phyloP scores from a whole-genome alignment of 2,888 invertebrate species.

The Biston betularia region DNA sequence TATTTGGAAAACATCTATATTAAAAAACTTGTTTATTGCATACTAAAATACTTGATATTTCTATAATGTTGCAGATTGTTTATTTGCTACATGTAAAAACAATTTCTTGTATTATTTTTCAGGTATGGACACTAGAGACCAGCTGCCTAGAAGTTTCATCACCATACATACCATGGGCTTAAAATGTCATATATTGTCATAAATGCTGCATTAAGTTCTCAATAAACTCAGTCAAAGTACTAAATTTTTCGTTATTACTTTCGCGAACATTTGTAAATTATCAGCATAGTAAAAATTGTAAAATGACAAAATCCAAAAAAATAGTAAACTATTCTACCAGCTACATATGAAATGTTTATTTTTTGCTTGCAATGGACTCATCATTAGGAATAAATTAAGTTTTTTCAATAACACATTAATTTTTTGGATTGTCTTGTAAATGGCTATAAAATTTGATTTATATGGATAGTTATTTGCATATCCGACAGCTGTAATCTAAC shows the following conservation, averaged over 20 bases:
- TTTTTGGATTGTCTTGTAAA: too few species aligned
- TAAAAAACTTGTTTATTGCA: too few species aligned
- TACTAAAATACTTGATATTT: too few species aligned
- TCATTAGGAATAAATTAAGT: neutral
- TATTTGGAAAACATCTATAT: too few species aligned
- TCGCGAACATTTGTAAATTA: conserved; percentile 58
- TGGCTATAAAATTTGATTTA: too few species aligned
- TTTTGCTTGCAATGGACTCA: conserved; percentile 44
- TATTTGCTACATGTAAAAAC: neutral
- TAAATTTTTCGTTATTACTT: conserved; percentile 74
- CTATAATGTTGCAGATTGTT: too few species aligned
- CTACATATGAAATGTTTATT: conserved; percentile 60
- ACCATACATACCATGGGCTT: conserved; percentile 59
- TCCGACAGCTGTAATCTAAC: too few species aligned
- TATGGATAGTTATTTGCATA: too few species aligned
- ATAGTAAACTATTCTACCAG: conserved; percentile 66
- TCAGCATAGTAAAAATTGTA: conserved; percentile 56
- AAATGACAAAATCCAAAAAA: conserved; percentile 60
- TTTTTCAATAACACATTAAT: neutral
- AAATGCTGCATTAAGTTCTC: conserved; percentile 64
- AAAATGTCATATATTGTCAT: conserved; percentile 64
- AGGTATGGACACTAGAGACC: conserved; percentile 83
- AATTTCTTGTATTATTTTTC: conserved; percentile 55
- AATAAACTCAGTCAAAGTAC: conserved; percentile 71
- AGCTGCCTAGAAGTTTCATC: conserved; percentile 44